These are phyloP conservation scores for Euura saliciscinereae DNA, from an alignment of 1,140 invertebrate genomes.

Conservation along the genomic window DNA sequence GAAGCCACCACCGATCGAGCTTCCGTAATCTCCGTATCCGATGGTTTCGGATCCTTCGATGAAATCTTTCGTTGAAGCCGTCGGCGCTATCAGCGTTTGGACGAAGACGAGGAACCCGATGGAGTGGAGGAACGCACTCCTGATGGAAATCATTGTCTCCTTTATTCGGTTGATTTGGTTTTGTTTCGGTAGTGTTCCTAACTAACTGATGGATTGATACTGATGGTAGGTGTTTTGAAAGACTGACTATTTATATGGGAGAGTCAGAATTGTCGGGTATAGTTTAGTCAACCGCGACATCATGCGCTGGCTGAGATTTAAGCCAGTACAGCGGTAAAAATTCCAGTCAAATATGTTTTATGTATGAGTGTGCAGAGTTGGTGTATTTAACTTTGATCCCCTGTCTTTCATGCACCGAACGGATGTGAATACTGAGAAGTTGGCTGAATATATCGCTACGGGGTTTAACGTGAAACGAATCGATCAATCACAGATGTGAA, in stretches of 20 bases:
- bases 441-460: too few species aligned
- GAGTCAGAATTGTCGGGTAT: not conserved
- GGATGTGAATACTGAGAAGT: not conserved
- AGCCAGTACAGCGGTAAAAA: too few species aligned
- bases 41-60: not conserved
- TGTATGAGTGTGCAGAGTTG: too few species aligned
- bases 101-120: not conserved
- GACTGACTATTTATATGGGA: not conserved
- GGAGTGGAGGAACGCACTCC: not conserved
- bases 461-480: not conserved
- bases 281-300: conserved; percentile 5
- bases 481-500: not conserved
- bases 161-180: not conserved
- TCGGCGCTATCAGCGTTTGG: conserved; percentile 20
- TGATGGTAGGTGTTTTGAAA: not conserved
- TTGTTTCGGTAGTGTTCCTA: not conserved
- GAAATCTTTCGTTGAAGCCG: conserved; percentile 4
- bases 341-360: too few species aligned
- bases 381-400: too few species aligned
- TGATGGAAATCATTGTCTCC: not conserved
- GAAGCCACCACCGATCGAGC: conserved; percentile 43
- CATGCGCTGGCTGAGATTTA: too few species aligned
- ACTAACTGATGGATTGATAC: not conserved
- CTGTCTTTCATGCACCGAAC: too few species aligned
- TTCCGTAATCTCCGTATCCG: conserved; percentile 20